A percentile compares a stretch with the other conserved stretches of the same genome.
These are phyloP conservation scores for Meloidogyne hapla DNA, from an alignment of 1,140 invertebrate species.

Conservation along the genomic window DNA sequence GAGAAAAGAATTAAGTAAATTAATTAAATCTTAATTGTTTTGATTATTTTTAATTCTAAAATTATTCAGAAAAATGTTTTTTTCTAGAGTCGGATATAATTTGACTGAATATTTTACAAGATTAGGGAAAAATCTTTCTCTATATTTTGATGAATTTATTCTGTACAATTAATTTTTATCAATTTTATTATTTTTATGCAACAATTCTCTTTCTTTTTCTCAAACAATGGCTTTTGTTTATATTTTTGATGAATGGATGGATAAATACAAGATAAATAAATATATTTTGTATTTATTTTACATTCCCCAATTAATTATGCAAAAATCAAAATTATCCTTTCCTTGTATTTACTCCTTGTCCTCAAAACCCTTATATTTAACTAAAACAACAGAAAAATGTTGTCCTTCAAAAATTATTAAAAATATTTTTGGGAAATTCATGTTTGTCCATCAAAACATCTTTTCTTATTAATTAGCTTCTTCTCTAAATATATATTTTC, in stretches of 20 bases:
- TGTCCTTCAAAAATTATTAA: background rate
- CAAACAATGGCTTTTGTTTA: background rate
- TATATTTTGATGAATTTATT: too few relatives aligned
- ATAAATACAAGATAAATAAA: too few relatives aligned
- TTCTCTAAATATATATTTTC: background rate
- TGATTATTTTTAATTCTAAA: too few relatives aligned
- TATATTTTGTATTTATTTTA: background rate
- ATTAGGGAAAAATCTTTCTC: too few relatives aligned
- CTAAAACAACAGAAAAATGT: background rate
- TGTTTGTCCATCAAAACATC: background rate
- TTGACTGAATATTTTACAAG: too few relatives aligned
- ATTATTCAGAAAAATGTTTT: too few relatives aligned
- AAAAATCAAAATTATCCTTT: background rate
- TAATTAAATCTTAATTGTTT: too few relatives aligned
- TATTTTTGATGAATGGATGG: too few relatives aligned
- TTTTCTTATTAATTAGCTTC: conserved; percentile 3
- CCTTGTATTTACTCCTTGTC: background rate
- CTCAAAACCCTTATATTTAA: background rate
- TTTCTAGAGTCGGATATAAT: too few relatives aligned
- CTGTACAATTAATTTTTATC: too few relatives aligned
- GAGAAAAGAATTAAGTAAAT: too few relatives aligned
- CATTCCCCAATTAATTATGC: background rate
- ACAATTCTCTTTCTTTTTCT: background rate
- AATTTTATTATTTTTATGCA: background rate
- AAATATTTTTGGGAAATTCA: background rate